Evolutionary conservation across 2,797 vertebrate species (phyloP), one percentile per base, ranked within the genome.

Genomic region (Psittacula derbiana): DNA sequence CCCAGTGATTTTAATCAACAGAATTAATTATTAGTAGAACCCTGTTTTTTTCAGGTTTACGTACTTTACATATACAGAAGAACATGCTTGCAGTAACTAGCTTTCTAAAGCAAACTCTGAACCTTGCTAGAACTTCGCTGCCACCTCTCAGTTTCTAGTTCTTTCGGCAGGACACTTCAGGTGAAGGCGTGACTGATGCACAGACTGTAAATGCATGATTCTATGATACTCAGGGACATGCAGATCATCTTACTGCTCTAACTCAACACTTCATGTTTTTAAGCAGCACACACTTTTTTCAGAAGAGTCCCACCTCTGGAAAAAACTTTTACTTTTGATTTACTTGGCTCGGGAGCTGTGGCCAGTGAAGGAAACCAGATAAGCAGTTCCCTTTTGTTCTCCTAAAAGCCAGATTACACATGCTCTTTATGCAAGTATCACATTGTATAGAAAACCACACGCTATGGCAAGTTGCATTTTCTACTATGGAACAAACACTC

Each of bases 401-500:
- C 57, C 25, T 49, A 82, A 90, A 93, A 86, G 43, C 80, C 91
- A 91, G 28, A 69, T 49, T 86, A 92, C 33, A 73, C n/a, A 70
- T 16, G 23, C 28, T 62, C 33, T 93, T 84, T 33, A 86, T 43
- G 80, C 31, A 73, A 81, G 20, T 62, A 94, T 83, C 78, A 57
- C 65, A 69, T 31, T 53, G 74, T 27, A 85, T 21, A 80, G 80
- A 87, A 86, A 94, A 19, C 25, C 65, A 79, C 76, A 79, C 44
- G 62, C 66, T 70, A 83, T 8, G 60, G 69, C 40, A 91, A 88
- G 80, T 30, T 58, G 74, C 57, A 81, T 86, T 88, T 87, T 81
- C 66, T 88, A 38, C 88, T 92, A 93, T 3, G 49, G 57, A 91
- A 95, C 55, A 78, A 93, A 95, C 92, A 92, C 36, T 94, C 87